Percentiles rank a stretch among this genome's conserved stretches.
Conservation (phyloP, 1,140 invertebrate genomes). For the Drosophila ficusphila region DNA sequence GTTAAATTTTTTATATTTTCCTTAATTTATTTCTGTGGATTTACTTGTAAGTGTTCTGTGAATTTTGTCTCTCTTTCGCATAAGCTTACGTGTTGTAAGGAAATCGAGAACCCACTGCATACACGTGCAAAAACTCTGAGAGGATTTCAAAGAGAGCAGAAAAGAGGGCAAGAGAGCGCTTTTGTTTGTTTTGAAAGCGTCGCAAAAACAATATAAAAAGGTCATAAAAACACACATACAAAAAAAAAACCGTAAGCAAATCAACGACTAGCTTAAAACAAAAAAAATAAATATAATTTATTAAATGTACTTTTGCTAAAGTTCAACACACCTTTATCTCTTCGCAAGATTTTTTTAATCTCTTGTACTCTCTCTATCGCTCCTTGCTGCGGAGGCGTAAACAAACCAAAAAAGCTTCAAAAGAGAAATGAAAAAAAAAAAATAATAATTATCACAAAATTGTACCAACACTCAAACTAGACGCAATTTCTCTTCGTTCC, state of each 20-base stretch:
- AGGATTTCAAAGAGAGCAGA: neutral
- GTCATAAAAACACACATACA: constrained; percentile 5
- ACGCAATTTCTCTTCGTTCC: neutral
- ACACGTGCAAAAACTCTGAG: constrained; percentile 34
- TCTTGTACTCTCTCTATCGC: constrained; percentile 4
- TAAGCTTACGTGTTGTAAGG: constrained; percentile 31
- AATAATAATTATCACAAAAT: constrained; percentile 56
- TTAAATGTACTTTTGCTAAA: constrained; percentile 55
- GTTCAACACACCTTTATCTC: constrained; percentile 77
- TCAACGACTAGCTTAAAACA: constrained; percentile 18
- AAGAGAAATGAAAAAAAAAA: constrained; percentile 19
- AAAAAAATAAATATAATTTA: constrained; percentile 42
- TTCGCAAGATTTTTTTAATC: constrained; percentile 24
- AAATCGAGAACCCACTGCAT: constrained; percentile 22
- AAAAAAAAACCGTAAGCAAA: constrained; percentile 2
- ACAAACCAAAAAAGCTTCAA: constrained; percentile 56
- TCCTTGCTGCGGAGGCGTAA: constrained; percentile 53
- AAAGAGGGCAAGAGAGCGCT: neutral
- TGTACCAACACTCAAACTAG: constrained; percentile 20
- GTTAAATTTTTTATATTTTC: too few relatives aligned
- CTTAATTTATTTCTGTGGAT: too few relatives aligned
- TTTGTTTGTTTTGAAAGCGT: constrained; percentile 45
- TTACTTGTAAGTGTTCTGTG: neutral
- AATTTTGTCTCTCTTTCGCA: constrained; percentile 7
- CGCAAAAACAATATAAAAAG: constrained; percentile 15